Evolutionary conservation across 2,113 vertebrate species (phyloP), one percentile per base, ranked within the genome.

Genomic region (Pagrus major): DNA sequence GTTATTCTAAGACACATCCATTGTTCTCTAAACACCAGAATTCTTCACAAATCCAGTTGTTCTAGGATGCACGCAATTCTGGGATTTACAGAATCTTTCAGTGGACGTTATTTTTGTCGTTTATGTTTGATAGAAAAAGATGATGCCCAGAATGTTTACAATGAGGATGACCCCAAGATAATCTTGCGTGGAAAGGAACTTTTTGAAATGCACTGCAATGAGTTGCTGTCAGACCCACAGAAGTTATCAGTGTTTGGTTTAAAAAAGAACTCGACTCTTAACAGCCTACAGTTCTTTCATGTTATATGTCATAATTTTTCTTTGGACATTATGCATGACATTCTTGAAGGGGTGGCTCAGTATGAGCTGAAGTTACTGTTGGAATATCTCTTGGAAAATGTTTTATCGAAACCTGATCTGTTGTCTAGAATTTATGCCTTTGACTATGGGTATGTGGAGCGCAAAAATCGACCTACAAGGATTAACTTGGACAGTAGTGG

Each of bases 281-380:
- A 82, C 39, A 78, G 46, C 9, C 20, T 86, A 21, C 47, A 78
- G 41, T 88, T 54, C 9, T 91, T 85, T 78, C 64, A 78, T 78
- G 70, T 81, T 54, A n/a, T n/a, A n/a, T 80, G 59, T 3, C 4
- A 83, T 0, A 86, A 79, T 33, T 86, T 75, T 67, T 67, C 81
- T 27, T 63, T 83, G 1, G 81, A 85, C 55, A 63, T 86, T 0
- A 86, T 83, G 81, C 80, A 89, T 41, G 54, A 83, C 25, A 56
- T 88, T 76, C 67, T 82, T 27, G 73, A 84, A 47, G 81, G 84
- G 33, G 67, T 84, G 42, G 80, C 39, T 16, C 83, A 84, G 12
- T 79, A 61, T 65, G 67, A 91, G 54, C 33, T 84, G 0, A 87
- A 87, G 46, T 76, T 81, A 35, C 75, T 87, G 15, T 89, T 90